Conservation (phyloP, 1,140 invertebrate species). For the Akabosia matsudoensis region DNA sequence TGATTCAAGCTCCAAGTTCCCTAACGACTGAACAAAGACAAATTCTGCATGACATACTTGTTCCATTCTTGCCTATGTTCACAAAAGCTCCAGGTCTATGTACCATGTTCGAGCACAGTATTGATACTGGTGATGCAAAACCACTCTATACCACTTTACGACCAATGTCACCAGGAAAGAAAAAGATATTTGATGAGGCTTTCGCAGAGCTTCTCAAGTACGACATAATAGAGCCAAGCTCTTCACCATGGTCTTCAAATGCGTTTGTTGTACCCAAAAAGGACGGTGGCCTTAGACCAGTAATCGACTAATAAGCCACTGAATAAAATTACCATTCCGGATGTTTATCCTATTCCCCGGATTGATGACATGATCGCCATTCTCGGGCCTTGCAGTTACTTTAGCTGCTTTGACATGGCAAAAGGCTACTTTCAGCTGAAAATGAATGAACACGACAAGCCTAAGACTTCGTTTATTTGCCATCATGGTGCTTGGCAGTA, state of each 20-base stretch:
- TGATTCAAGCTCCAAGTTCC: background rate
- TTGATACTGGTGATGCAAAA: conserved; percentile 21
- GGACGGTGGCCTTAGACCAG: background rate
- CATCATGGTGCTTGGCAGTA: conserved; percentile 47
- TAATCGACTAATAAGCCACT: background rate
- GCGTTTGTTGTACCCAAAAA: background rate
- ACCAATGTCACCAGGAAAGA: conserved; percentile 30
- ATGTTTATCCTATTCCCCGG: conserved; percentile 48
- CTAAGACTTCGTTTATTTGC: conserved; percentile 49
- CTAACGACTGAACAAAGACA: background rate
- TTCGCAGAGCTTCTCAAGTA: background rate
- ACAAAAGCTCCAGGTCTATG: conserved; percentile 28
- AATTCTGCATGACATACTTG: background rate
- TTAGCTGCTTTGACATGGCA: conserved; percentile 52
- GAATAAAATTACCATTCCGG: conserved; percentile 35
- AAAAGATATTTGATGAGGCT: conserved; percentile 29
- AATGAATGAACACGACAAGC: conserved; percentile 45
- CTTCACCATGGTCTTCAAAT: background rate
- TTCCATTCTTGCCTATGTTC: conserved; percentile 19
- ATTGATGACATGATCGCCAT: conserved; percentile 31
- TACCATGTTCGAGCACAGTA: conserved; percentile 21
- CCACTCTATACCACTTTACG: background rate
- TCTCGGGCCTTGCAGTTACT: conserved; percentile 44
- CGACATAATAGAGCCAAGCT: background rate
- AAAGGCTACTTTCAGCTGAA: conserved; percentile 56